These are phyloP conservation scores for Uropetala carovei DNA, from an alignment of 2,888 invertebrate genomes.

Conservation along the genomic window DNA sequence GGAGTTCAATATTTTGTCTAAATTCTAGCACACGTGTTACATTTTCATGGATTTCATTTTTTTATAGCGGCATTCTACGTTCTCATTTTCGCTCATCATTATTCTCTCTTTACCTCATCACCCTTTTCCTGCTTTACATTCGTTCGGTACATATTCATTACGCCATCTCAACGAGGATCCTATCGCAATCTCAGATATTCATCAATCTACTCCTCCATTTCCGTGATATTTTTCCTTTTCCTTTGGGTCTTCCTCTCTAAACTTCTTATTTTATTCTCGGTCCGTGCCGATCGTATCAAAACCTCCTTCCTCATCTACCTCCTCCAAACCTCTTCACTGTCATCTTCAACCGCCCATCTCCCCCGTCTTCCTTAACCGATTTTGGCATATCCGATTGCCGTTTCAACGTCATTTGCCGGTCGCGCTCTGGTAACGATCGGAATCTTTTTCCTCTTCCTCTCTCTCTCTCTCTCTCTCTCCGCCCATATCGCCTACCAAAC, in stretches of 20 bases:
- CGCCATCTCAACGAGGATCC: too few species aligned
- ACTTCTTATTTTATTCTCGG: not conserved
- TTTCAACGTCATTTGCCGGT: not conserved
- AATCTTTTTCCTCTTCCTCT: not conserved
- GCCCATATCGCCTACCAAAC: not conserved
- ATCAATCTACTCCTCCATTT: not conserved
- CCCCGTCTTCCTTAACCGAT: not conserved
- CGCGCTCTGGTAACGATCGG: conserved; percentile 35
- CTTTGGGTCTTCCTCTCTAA: not conserved
- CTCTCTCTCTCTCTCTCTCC: not conserved
- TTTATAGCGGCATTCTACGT: too few species aligned
- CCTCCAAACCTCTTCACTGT: too few species aligned
- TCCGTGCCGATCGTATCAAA: not conserved
- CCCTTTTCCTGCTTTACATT: too few species aligned
- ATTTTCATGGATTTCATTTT: too few species aligned
- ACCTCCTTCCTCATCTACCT: not conserved
- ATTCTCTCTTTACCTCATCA: too few species aligned
- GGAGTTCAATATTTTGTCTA: too few species aligned
- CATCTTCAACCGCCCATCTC: too few species aligned
- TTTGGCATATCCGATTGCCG: conserved; percentile 20
- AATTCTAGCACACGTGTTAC: too few species aligned
- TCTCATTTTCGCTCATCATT: too few species aligned
- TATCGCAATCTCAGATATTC: not conserved
- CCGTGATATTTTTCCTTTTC: not conserved
- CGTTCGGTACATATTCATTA: too few species aligned